A percentile compares a stretch with the other conserved stretches of the same genome.
Conservation (phyloP, 2,797 vertebrate genomes). For the Xenopus petersii region DNA sequence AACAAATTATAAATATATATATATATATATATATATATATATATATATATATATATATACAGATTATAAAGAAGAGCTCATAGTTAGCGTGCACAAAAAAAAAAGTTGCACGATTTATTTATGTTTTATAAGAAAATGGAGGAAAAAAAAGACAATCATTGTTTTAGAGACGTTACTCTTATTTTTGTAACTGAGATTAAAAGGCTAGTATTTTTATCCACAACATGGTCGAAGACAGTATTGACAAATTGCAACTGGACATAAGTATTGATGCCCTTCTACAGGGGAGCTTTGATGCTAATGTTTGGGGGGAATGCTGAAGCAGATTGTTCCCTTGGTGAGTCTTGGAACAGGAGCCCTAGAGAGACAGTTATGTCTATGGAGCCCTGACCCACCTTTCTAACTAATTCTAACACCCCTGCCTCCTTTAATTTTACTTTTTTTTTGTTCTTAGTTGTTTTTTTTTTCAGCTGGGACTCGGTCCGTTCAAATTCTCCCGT, state of each 20-base stretch:
- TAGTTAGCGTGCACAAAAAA: conserved; percentile 79
- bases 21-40: conserved; percentile 71
- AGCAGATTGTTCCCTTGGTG: conserved; percentile 74
- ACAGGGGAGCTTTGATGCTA: conserved; percentile 81
- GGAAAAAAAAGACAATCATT: conserved; percentile 92
- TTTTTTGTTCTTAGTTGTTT: conserved; percentile 50
- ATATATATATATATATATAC: conserved; percentile 78
- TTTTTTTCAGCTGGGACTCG: conserved; percentile 59
- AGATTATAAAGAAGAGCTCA: conserved; percentile 66
- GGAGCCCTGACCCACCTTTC: conserved; percentile 52
- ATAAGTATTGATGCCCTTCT: conserved; percentile 85
- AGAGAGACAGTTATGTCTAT: conserved; percentile 61
- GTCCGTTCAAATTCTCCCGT: conserved; percentile 55
- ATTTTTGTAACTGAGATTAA: conserved; percentile 92
- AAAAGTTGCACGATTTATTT: conserved; percentile 78
- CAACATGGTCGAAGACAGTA: conserved; percentile 90
- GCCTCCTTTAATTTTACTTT: conserved; percentile 67
- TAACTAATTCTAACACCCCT: conserved; percentile 61
- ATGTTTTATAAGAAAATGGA: conserved; percentile 92
- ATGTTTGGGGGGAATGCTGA: conserved; percentile 79
- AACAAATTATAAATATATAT: conserved; percentile 68
- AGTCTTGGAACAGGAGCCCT: conserved; percentile 77
- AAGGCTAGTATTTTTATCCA: conserved; percentile 96
- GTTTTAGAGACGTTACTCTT: conserved; percentile 93
- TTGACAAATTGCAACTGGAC: conserved; percentile 87